Conservation (phyloP, 2,888 invertebrate species). For the Pseudococcus viburni region DNA sequence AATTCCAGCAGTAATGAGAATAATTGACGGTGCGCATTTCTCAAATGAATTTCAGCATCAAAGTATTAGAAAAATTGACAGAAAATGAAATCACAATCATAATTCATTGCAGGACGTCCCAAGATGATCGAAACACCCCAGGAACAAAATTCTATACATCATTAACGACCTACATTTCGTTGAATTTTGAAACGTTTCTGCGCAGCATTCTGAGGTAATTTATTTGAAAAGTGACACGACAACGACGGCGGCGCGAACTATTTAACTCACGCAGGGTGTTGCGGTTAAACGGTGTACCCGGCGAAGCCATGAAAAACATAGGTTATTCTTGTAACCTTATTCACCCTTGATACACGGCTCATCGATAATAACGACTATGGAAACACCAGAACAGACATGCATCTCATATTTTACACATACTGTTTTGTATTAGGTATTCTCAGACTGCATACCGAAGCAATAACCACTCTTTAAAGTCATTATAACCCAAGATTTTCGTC, state of each 20-base stretch:
- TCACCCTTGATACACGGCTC: conserved; percentile 25
- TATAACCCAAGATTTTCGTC: neutral
- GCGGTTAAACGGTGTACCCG: neutral
- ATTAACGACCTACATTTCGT: conserved; percentile 4
- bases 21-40: too few species aligned
- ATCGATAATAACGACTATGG: conserved; percentile 17
- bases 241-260: neutral
- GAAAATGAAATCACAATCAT: too few species aligned
- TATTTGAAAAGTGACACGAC: conserved; percentile 5
- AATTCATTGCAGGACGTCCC: too few species aligned
- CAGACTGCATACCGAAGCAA: conserved; percentile 9
- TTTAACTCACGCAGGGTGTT: conserved; percentile 20
- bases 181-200: neutral
- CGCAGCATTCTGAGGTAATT: neutral
- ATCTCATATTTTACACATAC: neutral
- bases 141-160: neutral
- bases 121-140: neutral
- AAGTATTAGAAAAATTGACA: too few species aligned
- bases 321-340: conserved; percentile 27
- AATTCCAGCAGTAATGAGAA: too few species aligned
- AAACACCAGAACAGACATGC: neutral
- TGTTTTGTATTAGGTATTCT: neutral
- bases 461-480: conserved; percentile 4
- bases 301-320: neutral
- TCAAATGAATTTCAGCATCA: too few species aligned